These are phyloP conservation scores for Trypoxylus dichotomus DNA, from an alignment of 1,140 invertebrate genomes.

Conservation along the genomic window DNA sequence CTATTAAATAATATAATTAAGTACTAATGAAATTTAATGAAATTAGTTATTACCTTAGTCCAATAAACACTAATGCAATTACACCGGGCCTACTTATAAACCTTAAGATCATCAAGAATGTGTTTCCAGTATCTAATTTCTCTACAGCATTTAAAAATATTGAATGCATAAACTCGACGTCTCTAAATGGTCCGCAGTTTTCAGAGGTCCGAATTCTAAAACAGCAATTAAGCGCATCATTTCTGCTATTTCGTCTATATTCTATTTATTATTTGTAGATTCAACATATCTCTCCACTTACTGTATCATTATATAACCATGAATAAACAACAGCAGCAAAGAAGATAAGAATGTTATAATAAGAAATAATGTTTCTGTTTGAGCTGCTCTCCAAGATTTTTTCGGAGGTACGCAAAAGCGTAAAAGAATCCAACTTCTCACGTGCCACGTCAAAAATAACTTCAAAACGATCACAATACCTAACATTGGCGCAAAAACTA, in stretches of 20 bases:
- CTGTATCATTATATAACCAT: constrained; percentile 64
- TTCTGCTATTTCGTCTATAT: background rate
- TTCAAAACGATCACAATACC: constrained; percentile 65
- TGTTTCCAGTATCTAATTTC: constrained; percentile 8
- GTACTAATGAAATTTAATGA: constrained; percentile 33
- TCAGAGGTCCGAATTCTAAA: constrained; percentile 29
- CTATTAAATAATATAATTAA: constrained; percentile 50
- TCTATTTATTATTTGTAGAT: constrained; percentile 14
- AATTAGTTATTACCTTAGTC: constrained; percentile 59
- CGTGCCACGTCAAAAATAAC: constrained; percentile 68
- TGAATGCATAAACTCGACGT: constrained; percentile 56
- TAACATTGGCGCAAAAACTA: constrained; percentile 69
- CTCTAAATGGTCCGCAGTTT: constrained; percentile 62
- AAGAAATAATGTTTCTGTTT: constrained; percentile 71
- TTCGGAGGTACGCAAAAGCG: constrained; percentile 61
- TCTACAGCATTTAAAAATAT: constrained; percentile 52
- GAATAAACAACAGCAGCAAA: constrained; percentile 58
- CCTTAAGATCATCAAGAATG: constrained; percentile 49
- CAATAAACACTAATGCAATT: constrained; percentile 58
- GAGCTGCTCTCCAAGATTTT: constrained; percentile 69
- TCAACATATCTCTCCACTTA: constrained; percentile 47
- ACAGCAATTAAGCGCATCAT: background rate
- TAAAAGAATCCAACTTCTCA: constrained; percentile 60
- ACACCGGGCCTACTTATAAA: constrained; percentile 57
- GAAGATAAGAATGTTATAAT: constrained; percentile 67